Conservation (phyloP, 1,140 invertebrate genomes). For the Lysiphlebus fabarum region DNA sequence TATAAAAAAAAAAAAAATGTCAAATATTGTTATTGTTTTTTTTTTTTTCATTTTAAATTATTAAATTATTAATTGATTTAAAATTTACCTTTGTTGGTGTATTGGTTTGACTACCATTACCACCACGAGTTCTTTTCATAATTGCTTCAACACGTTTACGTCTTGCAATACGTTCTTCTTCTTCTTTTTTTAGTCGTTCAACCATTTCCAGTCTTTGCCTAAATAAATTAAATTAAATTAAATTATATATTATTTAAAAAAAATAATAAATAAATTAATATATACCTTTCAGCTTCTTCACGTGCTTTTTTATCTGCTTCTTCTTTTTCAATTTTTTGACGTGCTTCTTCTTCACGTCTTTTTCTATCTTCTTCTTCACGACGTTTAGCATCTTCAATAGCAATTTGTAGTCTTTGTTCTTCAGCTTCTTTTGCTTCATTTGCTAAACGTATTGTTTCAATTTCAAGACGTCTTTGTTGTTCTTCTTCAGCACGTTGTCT, state of each 20-base stretch:
- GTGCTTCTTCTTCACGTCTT: constrained; percentile 65
- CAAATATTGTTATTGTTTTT: neutral
- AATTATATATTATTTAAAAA: neutral
- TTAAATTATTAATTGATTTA: constrained; percentile 14
- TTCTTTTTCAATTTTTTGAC: constrained; percentile 70
- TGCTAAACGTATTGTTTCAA: constrained; percentile 68
- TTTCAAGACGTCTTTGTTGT: constrained; percentile 71
- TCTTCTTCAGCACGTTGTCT: constrained; percentile 76
- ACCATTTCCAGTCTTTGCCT: constrained; percentile 72
- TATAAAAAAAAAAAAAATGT: too few relatives aligned
- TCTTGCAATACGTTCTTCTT: constrained; percentile 73
- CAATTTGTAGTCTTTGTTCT: constrained; percentile 69
- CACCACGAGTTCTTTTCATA: constrained; percentile 75
- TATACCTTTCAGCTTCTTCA: constrained; percentile 71
- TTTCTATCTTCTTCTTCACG: constrained; percentile 67
- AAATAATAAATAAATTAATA: constrained; percentile 10
- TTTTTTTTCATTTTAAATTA: neutral
- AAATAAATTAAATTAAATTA: constrained; percentile 31
- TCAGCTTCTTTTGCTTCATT: constrained; percentile 70
- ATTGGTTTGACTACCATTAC: constrained; percentile 57
- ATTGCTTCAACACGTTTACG: constrained; percentile 79
- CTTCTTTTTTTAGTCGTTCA: constrained; percentile 72
- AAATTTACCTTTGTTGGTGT: constrained; percentile 51
- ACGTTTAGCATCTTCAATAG: constrained; percentile 63
- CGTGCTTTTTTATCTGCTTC: constrained; percentile 71